Base-by-base conservation (phyloP, 2,797 vertebrate species). In the Myoxocephalus aenaeus region DNA sequence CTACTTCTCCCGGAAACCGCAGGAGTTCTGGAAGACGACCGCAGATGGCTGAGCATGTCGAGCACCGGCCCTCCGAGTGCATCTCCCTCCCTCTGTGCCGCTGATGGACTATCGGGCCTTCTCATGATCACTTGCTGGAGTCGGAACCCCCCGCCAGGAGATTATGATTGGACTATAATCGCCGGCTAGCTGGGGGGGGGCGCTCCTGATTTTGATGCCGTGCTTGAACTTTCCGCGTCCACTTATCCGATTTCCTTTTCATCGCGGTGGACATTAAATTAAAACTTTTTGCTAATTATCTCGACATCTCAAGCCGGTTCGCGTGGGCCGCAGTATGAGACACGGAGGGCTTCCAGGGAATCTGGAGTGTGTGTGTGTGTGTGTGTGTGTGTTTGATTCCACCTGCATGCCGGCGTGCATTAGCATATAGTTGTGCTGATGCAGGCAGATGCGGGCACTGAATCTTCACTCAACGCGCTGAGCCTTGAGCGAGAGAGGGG, bases 371-470 rank as follows among this genome's bases (percentile, higher is more conserved):
- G 71, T 51, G 29, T 4, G 29, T 29, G 29, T n/a, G n/a, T 29
- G 34, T 22, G 77, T 46, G 34, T 22, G 77, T 46, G 71, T 50
- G 65, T 62, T 73, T 57, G 53, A 46, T 14, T 32, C 57, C 59
- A 62, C 25, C 53, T 73, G 61, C 22, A n/a, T 66, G 84, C 61
- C 48, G 32, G 32, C 38, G 81, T 73, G 88, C 78, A 66, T 93
- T 90, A 92, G 91, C 91, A 92, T 91, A 70, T 27, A 18, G 58
- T 91, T 92, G 62, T 92, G 92, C 93, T 93, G 93, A 94, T 70
- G 82, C 77, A 67, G 73, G 83, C 81, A 80, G 82, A 92, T 89
- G 29, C 27, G 50, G 65, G 67, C 83, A 11, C 69, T 42, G 85
- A 80, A 85, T 79, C 76, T 84, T 87, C 82, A 73, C 73, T 88